Percentiles rank a stretch among this genome's conserved stretches.
These are phyloP conservation scores for Boloria selene DNA, from an alignment of 2,888 invertebrate species.

Conservation along the genomic window DNA sequence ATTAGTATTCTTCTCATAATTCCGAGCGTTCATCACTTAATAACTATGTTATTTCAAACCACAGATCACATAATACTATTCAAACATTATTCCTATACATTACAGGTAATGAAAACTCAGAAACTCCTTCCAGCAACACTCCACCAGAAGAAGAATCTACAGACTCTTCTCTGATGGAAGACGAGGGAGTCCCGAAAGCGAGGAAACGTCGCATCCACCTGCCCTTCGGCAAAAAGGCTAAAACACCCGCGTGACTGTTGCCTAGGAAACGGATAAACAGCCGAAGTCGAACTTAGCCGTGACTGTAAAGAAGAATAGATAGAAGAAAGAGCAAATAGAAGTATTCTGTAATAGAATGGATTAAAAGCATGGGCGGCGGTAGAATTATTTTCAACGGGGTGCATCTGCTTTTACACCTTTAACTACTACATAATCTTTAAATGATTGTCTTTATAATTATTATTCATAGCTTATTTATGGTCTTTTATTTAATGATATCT, in stretches of 20 bases:
- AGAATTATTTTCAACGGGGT: too few species aligned
- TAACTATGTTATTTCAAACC: too few species aligned
- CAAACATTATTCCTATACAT: background rate
- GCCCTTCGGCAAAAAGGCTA: constrained; percentile 84
- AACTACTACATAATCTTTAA: too few species aligned
- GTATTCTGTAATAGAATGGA: background rate
- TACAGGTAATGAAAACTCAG: constrained; percentile 43
- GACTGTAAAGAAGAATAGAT: constrained; percentile 20
- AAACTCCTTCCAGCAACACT: constrained; percentile 63
- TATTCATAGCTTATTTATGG: too few species aligned
- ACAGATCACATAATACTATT: too few species aligned
- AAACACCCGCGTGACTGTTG: constrained; percentile 75
- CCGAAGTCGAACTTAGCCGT: background rate
- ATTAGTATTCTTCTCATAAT: too few species aligned
- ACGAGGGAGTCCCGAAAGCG: constrained; percentile 78
- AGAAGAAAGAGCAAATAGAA: constrained; percentile 2
- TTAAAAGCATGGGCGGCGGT: too few species aligned
- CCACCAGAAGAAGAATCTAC: constrained; percentile 87
- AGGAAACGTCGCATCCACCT: constrained; percentile 85
- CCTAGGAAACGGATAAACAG: constrained; percentile 15
- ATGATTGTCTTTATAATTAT: too few species aligned
- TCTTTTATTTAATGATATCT: too few species aligned
- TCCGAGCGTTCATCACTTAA: too few species aligned
- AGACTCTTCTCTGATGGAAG: constrained; percentile 86
- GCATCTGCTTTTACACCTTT: too few species aligned